Percentiles rank a stretch among this genome's conserved stretches.
Evolutionary conservation across 2,797 vertebrate species (phyloP).

Genomic region (Liasis olivaceus): DNA sequence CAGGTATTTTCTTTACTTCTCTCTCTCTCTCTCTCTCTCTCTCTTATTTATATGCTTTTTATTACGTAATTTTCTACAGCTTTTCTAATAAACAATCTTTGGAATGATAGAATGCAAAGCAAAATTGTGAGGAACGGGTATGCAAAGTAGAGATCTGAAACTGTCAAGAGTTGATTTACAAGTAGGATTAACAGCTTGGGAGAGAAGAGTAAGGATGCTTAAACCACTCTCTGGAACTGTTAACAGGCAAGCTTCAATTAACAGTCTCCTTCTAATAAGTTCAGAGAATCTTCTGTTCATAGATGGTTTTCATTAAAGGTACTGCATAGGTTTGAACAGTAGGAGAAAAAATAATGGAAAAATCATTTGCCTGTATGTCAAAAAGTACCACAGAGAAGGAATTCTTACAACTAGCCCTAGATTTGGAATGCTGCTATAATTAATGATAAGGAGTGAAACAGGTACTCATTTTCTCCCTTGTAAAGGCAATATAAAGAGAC

Average conservation of each 20-base stretch:
- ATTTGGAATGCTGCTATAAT: neutral
- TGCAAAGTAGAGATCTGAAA: neutral
- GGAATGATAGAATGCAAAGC: neutral
- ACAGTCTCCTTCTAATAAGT: neutral
- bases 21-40: neutral
- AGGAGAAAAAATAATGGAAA: neutral
- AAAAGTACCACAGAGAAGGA: neutral
- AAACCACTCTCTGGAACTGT: neutral
- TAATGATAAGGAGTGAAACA: neutral
- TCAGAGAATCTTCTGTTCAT: neutral
- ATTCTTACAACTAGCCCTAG: neutral
- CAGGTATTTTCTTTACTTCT: neutral
- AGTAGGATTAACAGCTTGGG: neutral
- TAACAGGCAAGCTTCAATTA: constrained; percentile 7
- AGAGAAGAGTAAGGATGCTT: neutral
- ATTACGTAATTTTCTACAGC: neutral
- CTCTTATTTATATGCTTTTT: neutral
- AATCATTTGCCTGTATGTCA: neutral
- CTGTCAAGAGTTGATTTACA: no score
- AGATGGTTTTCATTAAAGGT: neutral
- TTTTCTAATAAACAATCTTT: neutral
- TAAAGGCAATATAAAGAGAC: neutral
- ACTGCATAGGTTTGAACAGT: neutral
- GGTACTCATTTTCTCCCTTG: neutral
- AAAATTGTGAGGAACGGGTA: neutral